Base-by-base conservation (phyloP, 2,113 vertebrate genomes). In the Todiramphus saurophagus region DNA sequence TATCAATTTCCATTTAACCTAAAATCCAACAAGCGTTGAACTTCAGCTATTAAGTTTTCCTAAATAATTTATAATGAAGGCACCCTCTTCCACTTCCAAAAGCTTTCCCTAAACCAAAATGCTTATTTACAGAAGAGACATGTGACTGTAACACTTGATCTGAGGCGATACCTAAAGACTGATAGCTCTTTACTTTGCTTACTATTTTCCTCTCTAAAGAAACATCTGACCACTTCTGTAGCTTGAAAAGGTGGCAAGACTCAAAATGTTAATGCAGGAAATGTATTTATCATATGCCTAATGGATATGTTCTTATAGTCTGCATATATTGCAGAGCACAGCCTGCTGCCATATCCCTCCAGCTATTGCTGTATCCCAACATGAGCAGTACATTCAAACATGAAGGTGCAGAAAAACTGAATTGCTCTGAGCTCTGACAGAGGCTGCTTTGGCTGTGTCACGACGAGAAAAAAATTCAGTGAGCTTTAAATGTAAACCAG, bases 1-100 rank as follows among this genome's bases (percentile, higher is more conserved):
- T 96, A 97, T 97, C 97, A 97, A 97, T 97, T 98, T 97, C 98
- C 97, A 98, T 85, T 91, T 95, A 98, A 91, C 90, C 97, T 94
- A 97, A 98, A 98, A 96, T 98, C 95, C 98, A 98, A 98, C 97
- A 98, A 97, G 97, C 73, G 70, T 48, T 87, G 75, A 97, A 97
- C 90, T 69, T 39, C 0, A 72, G 28, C n/a, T 87, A 17, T 75
- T 90, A 66, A 37, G 75, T 82, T 76, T 93, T 83, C 59, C 78
- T 48, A 46, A 69, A 79, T 68, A 13, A 18, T 68, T 78, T 14
- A 27, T 5, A 60, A 74, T 1, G 31, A 70, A 53, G 21, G 5
- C 5, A 4, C 35, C 11, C 6, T 17, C 8, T 28, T 83, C 6
- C 14, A 62, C 9, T 25, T 63, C 48, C 53, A 76, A 64, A 74